Evolutionary conservation across 1,140 invertebrate species (phyloP), one percentile per base, ranked within the genome.

Genomic region (Leptinotarsa defecta): DNA sequence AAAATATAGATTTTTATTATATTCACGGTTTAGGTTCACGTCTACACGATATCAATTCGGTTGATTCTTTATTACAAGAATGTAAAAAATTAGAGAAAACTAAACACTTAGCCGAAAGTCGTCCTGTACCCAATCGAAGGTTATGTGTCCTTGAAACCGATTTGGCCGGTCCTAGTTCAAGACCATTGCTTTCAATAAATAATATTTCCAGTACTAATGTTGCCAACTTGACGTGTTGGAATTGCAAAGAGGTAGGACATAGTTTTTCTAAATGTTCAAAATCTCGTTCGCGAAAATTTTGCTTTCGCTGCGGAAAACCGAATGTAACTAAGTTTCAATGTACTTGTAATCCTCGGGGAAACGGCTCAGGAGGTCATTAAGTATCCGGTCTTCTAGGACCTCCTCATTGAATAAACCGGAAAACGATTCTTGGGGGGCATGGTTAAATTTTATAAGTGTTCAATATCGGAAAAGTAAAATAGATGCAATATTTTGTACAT

Each of bases 21-120:
- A 69, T 69, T 69, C 68, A 69, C 15, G 43, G 68, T 48, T 20
- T 20, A 69, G 68, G 68, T 69, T 69, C 68, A n/a, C 24, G 34
- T 15, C n/a, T 69, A 1, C 34, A 69, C 15, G 68, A 69, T 17
- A 17, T 48, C 5, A 17, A 3, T 17, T 27, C 24, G 0, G 68
- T 69, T 69, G 24, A 34, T 43, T 13, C 22, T 69, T 69, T 69
- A 20, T 17, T 48, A 20, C 22, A 43, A 69, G 24, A 69, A 43
- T 69, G 68, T 43, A 48, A 69, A 5, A 69, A 65, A 69, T 20
- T 69, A 27, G 20, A 69, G 5, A 69, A 69, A 48, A 43, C 11
- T 69, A 69, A 48, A 69, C 24, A 69, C 19, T 69, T 69, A 20
- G 68, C 68, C 11, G 27, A 20, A 20, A 17, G 13, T 13, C 68